phyloP scores from a whole-genome alignment of 2,888 invertebrate species.

The Xestia ashworthii region DNA sequence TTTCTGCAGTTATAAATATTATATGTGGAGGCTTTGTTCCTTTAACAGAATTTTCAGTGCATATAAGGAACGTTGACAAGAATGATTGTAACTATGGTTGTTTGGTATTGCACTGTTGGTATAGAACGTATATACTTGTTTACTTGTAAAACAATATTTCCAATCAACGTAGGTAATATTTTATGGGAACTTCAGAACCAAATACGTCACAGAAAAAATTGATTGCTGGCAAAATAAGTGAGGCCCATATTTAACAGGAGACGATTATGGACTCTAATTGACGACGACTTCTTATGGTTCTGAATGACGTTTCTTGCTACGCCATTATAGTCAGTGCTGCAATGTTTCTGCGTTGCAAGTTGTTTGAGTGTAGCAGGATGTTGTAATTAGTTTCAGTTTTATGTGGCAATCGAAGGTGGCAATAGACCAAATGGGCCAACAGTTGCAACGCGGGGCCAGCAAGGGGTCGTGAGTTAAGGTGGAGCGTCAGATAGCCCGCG shows the following conservation, averaged over 20 bases:
- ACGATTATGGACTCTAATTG: conserved; percentile 5
- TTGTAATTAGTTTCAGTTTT: conserved; percentile 32
- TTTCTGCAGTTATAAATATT: conserved; percentile 24
- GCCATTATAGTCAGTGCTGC: conserved; percentile 17
- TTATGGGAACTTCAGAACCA: not conserved
- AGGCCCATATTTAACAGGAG: not conserved
- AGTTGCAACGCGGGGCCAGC: not conserved
- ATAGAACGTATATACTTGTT: not conserved
- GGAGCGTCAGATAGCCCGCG: not conserved
- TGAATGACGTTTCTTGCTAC: conserved; percentile 2
- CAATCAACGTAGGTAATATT: not conserved
- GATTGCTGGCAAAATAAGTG: not conserved
- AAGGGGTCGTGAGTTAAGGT: not conserved
- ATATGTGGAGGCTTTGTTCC: conserved; percentile 22
- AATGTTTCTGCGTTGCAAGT: conserved; percentile 3
- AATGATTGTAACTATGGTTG: conserved; percentile 14
- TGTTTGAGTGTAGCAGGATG: conserved; percentile 6
- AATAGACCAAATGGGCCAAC: conserved; percentile 8
- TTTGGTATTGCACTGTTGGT: not conserved
- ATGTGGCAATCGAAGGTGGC: not conserved
- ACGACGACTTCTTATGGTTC: conserved; percentile 8
- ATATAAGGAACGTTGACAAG: conserved; percentile 7
- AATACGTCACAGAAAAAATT: not conserved
- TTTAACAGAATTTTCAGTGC: conserved; percentile 20
- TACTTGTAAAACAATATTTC: conserved; percentile 11